Base-by-base conservation (phyloP, 2,113 vertebrate species). In the Pleuronectes platessa region DNA sequence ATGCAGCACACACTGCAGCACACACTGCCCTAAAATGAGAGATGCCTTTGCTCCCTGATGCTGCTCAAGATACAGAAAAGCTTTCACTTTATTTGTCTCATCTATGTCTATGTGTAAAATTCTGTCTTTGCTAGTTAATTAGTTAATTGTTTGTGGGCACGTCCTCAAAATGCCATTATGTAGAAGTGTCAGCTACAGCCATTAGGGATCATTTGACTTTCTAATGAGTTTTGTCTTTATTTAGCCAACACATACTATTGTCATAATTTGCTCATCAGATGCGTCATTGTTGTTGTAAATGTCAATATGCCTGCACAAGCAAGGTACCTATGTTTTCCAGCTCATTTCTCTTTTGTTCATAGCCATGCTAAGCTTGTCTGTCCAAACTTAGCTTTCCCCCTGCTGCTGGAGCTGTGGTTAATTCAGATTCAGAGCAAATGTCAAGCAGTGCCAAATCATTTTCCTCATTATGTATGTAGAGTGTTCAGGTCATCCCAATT, bases 261-360 rank as follows among this genome's bases (percentile, higher is more conserved):
- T 69, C 31, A 60, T 51, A 26, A 24, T 87, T 70, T 74, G 65
- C 55, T 65, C 14, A 11, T 31, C 66, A 65, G 45, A 17, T 55
- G 60, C 20, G 62, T 69, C 64, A 62, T 88, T 89, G 78, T 85
- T 80, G 61, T 15, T 47, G n/a, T 78, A 56, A 78, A 67, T 83
- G 81, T 87, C 83, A 71, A 71, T 26, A 3, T 5, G 5, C 0
- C 27, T 69, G 68, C 47, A 37, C 23, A 3, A 26, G 69, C 65
- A 71, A 64, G 42, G 68, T 15, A 61, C 42, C 64, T 21, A 51
- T 71, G 40, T 61, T 70, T 67, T 60, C 9, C 10, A 14, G 31
- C 20, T 63, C 21, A 64, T 77, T 76, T 47, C 70, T 61, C 53
- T 70, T 78, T 21, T 77, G 64, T 27, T 61, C 40, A 40, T 7